Conservation (phyloP, 2,113 vertebrate species). For the Arizona elegans region DNA sequence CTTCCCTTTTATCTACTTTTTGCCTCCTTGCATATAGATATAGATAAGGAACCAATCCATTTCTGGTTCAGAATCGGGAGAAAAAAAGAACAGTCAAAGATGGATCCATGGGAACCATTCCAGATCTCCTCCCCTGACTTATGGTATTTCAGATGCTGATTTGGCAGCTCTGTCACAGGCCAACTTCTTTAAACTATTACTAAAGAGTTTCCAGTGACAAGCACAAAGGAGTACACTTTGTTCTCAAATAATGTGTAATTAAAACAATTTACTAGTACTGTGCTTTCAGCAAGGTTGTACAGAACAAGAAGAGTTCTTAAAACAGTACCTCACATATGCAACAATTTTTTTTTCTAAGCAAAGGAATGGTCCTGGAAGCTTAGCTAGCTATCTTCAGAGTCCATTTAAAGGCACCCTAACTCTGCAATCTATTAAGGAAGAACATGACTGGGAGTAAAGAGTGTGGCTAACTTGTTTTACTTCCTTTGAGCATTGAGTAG, state of each 20-base stretch:
- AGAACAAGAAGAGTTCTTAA: constrained; percentile 1
- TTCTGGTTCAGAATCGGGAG: neutral
- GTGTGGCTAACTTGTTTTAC: neutral
- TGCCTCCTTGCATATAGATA: neutral
- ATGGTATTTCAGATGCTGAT: neutral
- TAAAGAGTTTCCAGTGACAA: constrained; percentile 14
- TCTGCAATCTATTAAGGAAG: neutral
- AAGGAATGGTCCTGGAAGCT: neutral
- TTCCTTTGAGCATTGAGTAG: neutral
- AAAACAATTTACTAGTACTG: constrained; percentile 9
- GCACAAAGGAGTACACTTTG: constrained; percentile 26
- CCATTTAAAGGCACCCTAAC: neutral
- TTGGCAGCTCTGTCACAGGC: neutral
- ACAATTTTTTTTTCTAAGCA: neutral
- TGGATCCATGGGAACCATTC: constrained; percentile 1
- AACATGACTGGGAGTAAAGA: neutral
- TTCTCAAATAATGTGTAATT: constrained; percentile 15
- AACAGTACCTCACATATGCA: neutral
- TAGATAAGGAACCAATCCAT: neutral
- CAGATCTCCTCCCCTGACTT: neutral
- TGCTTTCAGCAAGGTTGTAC: constrained; percentile 18
- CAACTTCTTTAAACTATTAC: neutral
- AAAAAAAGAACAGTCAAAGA: neutral
- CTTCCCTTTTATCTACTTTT: neutral
- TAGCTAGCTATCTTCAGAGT: neutral